A percentile compares a stretch with the other conserved stretches of the same genome.
Conservation (phyloP, 2,888 invertebrate species). For the Shargacucullia verbasci region DNA sequence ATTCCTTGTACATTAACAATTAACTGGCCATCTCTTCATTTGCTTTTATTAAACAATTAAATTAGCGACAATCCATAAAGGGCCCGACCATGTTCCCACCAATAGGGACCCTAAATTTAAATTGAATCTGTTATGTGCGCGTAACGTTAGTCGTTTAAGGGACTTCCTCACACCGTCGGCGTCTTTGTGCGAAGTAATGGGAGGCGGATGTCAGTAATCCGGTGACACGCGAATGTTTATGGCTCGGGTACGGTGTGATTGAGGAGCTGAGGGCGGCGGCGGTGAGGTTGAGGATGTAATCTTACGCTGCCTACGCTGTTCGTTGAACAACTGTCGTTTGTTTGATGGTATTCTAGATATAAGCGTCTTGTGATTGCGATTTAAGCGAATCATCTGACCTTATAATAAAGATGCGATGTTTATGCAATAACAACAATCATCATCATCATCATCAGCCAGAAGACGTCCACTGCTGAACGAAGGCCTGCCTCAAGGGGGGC, state of each 20-base stretch:
- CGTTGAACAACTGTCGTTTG: too few species aligned
- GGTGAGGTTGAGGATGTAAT: constrained; percentile 23
- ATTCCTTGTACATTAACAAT: too few species aligned
- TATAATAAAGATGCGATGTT: too few species aligned
- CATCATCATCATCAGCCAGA: too few species aligned
- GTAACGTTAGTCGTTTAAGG: constrained; percentile 42
- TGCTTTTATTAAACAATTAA: constrained; percentile 22
- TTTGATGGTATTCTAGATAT: too few species aligned
- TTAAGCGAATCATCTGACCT: too few species aligned
- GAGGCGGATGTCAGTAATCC: constrained; percentile 63
- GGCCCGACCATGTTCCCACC: background rate
- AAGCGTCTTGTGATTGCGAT: too few species aligned
- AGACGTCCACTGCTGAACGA: too few species aligned
- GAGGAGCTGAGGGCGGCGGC: constrained; percentile 33
- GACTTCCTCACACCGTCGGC: constrained; percentile 62
- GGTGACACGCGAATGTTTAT: constrained; percentile 69
- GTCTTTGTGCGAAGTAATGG: constrained; percentile 64
- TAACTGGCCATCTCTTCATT: too few species aligned
- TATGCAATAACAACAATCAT: too few species aligned
- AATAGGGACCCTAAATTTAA: constrained; percentile 42
- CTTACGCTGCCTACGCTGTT: constrained; percentile 23
- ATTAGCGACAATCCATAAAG: constrained; percentile 20
- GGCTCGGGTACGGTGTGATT: constrained; percentile 43
- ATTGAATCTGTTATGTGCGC: constrained; percentile 53
- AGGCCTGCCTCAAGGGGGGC: too few species aligned